phyloP scores from a whole-genome alignment of 2,888 invertebrate genomes.

The Andrena trimmerana region DNA sequence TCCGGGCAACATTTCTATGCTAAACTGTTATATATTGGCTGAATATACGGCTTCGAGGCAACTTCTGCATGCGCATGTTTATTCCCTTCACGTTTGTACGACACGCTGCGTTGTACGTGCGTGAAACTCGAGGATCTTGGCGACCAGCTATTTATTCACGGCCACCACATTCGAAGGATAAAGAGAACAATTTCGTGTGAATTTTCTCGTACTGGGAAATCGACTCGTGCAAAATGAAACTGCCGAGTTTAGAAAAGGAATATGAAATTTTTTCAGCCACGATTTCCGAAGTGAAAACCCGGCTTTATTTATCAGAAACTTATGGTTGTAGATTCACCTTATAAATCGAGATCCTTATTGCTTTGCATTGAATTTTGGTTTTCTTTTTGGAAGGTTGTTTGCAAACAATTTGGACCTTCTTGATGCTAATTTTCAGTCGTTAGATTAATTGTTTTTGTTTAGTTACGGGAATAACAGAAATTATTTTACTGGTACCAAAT shows the following conservation, averaged over 20 bases:
- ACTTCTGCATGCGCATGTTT: constrained; percentile 31
- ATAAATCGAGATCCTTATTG: no score
- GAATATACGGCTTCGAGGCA: constrained; percentile 64
- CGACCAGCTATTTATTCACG: constrained; percentile 13
- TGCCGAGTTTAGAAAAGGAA: background rate
- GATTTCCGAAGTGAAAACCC: background rate
- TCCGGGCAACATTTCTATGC: constrained; percentile 66
- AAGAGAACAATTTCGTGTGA: background rate
- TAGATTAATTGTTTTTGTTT: no score
- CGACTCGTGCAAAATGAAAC: background rate
- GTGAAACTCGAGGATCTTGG: constrained; percentile 9
- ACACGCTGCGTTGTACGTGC: constrained; percentile 30
- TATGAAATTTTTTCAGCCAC: background rate
- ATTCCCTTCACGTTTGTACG: constrained; percentile 39
- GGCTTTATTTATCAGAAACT: no score
- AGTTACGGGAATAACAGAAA: no score
- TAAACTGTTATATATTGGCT: constrained; percentile 70
- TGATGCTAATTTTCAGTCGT: no score
- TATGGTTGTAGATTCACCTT: no score
- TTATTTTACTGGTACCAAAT: no score
- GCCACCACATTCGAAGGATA: background rate
- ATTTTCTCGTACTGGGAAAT: background rate
- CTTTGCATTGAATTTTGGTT: no score
- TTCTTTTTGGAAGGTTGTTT: no score
- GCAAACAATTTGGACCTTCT: no score